phyloP scores from a whole-genome alignment of 2,888 invertebrate genomes.

The Elysia crispata region DNA sequence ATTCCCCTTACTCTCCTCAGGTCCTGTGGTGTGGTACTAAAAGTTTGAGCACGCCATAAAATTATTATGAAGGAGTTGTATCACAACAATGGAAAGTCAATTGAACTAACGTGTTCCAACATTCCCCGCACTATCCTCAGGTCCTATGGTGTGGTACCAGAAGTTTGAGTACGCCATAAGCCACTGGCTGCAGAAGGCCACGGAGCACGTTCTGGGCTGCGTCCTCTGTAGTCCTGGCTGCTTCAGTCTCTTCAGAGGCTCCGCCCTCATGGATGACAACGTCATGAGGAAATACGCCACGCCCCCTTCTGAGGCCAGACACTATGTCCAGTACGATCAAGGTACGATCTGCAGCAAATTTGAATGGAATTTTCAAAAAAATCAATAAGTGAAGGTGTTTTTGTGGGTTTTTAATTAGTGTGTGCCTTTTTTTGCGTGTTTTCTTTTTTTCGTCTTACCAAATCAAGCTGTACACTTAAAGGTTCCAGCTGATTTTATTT shows the following conservation, averaged over 20 bases:
- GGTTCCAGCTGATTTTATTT: no score
- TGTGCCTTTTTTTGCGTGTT: no score
- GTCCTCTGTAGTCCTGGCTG: slow-evolving; percentile 99
- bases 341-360: no score
- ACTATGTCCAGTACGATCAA: slow-evolving; percentile 99
- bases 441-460: no score
- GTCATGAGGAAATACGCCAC: slow-evolving; percentile 97
- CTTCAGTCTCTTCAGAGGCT: slow-evolving; percentile 97
- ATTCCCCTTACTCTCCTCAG: slow-evolving; percentile 74
- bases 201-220: slow-evolving; percentile 99
- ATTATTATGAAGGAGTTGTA: no score
- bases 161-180: slow-evolving; percentile 99
- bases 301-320: slow-evolving; percentile 92
- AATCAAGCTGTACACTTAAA: no score
- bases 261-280: slow-evolving; percentile 98
- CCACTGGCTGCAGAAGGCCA: slow-evolving; percentile 99
- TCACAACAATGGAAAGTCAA: no score
- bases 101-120: no score
- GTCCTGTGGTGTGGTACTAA: slow-evolving; percentile 99
- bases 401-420: no score
- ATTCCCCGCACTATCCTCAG: slow-evolving; percentile 74
- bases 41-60: slow-evolving; percentile 98
- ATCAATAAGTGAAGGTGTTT: no score
- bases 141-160: slow-evolving; percentile 99
- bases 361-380: no score